phyloP scores from a whole-genome alignment of 2,888 invertebrate species.

The Carterocephalus palaemon region DNA sequence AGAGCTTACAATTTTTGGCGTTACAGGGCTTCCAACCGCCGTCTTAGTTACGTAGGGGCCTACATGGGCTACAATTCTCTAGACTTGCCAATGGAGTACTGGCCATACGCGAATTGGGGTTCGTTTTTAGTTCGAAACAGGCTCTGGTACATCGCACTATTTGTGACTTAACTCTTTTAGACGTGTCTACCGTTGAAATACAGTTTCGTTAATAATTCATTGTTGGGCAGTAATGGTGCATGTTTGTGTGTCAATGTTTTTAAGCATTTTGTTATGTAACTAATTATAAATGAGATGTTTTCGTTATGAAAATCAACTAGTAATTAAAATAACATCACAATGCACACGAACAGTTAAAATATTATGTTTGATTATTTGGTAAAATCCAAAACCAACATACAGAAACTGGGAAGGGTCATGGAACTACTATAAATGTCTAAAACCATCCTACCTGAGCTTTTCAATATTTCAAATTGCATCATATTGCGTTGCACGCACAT shows the following conservation, averaged over 20 bases:
- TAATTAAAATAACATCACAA: not conserved
- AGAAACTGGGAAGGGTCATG: too few relatives aligned
- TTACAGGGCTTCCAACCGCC: slow-evolving; percentile 71
- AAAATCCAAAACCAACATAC: too few relatives aligned
- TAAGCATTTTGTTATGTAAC: slow-evolving; percentile 21
- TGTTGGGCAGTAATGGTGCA: slow-evolving; percentile 13
- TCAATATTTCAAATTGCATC: too few relatives aligned
- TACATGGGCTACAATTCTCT: slow-evolving; percentile 77
- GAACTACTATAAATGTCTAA: too few relatives aligned
- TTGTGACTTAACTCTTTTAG: slow-evolving; percentile 15
- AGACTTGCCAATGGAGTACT: slow-evolving; percentile 77
- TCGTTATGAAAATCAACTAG: not conserved
- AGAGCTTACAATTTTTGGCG: slow-evolving; percentile 80
- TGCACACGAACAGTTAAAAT: too few relatives aligned
- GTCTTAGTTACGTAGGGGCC: slow-evolving; percentile 65
- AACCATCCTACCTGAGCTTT: too few relatives aligned
- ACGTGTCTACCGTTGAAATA: not conserved
- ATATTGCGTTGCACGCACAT: too few relatives aligned
- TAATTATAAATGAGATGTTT: slow-evolving; percentile 9
- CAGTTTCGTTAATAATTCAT: not conserved
- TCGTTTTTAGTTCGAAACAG: slow-evolving; percentile 67
- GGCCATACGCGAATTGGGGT: slow-evolving; percentile 82
- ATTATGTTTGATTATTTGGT: too few relatives aligned
- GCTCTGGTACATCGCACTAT: slow-evolving; percentile 24
- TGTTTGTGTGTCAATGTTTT: slow-evolving; percentile 23